Evolutionary conservation across 2,888 invertebrate species (phyloP), one percentile per base, ranked within the genome.

Genomic region (Apomyelois bistriatella): DNA sequence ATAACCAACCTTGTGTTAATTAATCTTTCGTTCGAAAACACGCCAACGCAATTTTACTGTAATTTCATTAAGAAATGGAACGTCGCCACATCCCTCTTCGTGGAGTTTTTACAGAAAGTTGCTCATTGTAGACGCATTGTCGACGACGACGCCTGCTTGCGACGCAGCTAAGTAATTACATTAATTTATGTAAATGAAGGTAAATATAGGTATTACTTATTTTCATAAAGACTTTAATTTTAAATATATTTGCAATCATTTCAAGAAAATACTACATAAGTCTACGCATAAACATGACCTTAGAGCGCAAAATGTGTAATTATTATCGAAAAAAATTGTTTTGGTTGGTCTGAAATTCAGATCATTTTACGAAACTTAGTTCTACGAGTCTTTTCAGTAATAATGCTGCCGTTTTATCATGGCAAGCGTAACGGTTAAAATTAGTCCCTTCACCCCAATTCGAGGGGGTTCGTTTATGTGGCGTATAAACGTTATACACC

Each of bases 381-480:
- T n/a, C n/a, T n/a, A n/a, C n/a, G n/a, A n/a, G 66, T 66, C 70
- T 59, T 68, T 66, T 60, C 63, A 65, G 67, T 66, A 65, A 67
- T 74, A 72, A 73, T 70, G 63, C 54, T 55, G 46, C 57, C 65
- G 59, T 68, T 75, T 72, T 74, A 74, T 72, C 72, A 70, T 68
- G 66, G 61, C 63, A 54, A 57, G 61, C 60, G 67, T 64, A 68
- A 61, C 66, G 70, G 66, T 66, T 69, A 62, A 68, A 76, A 78
- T 74, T 71, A 74, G 70, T 74, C 75, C 73, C 74, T 58, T 63
- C 66, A 68, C 68, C 65, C 70, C 70, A 68, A 74, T 74, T 71
- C 57, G 58, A 60, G 67, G 58, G 22, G 64, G 64, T 57, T 66
- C 65, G 67, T 74, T 76, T 75, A 72, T 71, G 65, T 60, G 62